Evolutionary conservation across 2,888 invertebrate genomes (phyloP), one percentile per base, ranked within the genome.

Genomic region (Cephus rjabovi): DNA sequence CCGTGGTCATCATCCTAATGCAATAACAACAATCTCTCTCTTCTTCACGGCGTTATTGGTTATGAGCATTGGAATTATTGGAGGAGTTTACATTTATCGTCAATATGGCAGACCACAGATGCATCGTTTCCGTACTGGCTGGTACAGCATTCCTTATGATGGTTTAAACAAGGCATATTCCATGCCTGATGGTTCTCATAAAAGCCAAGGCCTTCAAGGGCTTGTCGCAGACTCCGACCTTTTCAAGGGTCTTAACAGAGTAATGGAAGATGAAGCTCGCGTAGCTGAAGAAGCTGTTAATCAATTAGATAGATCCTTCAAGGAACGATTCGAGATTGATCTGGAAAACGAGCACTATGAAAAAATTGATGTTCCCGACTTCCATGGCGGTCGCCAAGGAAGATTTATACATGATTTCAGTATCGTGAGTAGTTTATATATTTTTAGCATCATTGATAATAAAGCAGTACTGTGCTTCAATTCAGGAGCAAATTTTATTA

Each of bases 391-490:
- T 1, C 94, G 96, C 68, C 94, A 94, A 74, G 97, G 98, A 77
- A 94, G 96, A 82, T 98, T 98, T 89, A 95, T 98, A 86, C 98
- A 99, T 88, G 98, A 99, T 92, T 99, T 99, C 91, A 95, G 95
- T 83, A 94, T 94, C 84, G 95, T 95, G 88, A 88, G 93, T 91
- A 76, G 1, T 56, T 56, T 2, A 56, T 23, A 9, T 23, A 56
- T 23, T 6, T 23, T 9, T 56, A 9, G 23, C 2, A 23, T 1
- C 15, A 56, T 40, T 40, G 23, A 40, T 6, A 40, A 15, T 23
- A 40, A 40, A 40, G 40, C 23, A 40, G 40, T 15, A 40, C 15
- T 15, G 15, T 15, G 15, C 15, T 15, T 12, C 15, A 6, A 6
- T 40, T 6, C 23, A 40, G 40, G 6, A 15, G 23, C 23, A 40